Evolutionary conservation across 2,888 invertebrate species (phyloP).

Genomic region (Caenorhabditis becei): DNA sequence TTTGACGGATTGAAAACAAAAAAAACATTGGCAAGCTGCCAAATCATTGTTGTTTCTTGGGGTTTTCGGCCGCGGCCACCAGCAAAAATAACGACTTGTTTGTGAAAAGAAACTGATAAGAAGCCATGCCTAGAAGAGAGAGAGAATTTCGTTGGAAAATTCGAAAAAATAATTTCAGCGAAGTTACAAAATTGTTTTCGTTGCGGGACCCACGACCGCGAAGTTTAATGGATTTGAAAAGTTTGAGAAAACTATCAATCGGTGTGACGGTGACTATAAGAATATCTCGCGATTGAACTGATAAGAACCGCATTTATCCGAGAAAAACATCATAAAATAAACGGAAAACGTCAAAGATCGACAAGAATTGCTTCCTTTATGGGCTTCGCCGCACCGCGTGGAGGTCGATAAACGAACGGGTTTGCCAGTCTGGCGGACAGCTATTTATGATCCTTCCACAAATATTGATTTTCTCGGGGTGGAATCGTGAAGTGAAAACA

Average conservation of each 20-base stretch:
- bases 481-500: no score
- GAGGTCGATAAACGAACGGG: not conserved
- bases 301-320: not conserved
- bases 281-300: not conserved
- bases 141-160: not conserved
- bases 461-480: conserved; percentile 11
- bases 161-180: no score
- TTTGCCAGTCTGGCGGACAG: not conserved
- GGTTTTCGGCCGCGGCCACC: conserved; percentile 31
- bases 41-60: conserved; percentile 19
- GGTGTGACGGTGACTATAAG: no score
- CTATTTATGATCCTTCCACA: not conserved
- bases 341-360: not conserved
- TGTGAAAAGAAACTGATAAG: not conserved
- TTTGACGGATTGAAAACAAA: not conserved
- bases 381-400: not conserved
- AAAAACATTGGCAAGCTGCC: conserved; percentile 21
- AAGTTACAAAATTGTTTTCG: no score
- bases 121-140: not conserved
- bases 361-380: not conserved
- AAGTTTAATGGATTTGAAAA: not conserved
- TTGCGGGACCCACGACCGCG: no score
- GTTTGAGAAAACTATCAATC: not conserved
- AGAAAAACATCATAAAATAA: not conserved
- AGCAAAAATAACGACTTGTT: not conserved